phyloP scores from a whole-genome alignment of 2,888 invertebrate genomes.

The Fragum fragum region DNA sequence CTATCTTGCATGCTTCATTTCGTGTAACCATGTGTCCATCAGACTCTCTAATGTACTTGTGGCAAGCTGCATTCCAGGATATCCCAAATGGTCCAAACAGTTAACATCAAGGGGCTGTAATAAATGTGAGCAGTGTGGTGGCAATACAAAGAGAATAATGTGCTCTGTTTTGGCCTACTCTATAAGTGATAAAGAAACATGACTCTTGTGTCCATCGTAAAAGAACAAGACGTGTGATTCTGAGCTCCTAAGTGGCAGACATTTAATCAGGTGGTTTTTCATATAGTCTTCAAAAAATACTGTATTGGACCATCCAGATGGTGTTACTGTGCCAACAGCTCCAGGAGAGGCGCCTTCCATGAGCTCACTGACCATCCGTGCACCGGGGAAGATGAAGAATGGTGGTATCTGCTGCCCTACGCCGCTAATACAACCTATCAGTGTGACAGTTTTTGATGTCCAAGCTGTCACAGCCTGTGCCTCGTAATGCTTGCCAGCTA shows the following conservation, averaged over 20 bases:
- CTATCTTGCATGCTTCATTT: no score
- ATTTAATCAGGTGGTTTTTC: constrained; percentile 43
- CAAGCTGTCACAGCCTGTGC: constrained; percentile 40
- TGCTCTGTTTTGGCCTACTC: no score
- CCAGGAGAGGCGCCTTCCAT: no score
- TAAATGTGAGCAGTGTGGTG: no score
- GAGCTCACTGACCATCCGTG: no score
- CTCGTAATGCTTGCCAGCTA: no score
- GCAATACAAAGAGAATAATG: no score
- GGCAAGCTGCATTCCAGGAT: no score
- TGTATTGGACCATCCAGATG: constrained; percentile 48
- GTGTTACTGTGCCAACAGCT: constrained; percentile 20
- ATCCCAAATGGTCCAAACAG: constrained; percentile 21
- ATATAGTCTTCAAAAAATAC: constrained; percentile 39
- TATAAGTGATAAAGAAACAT: constrained; percentile 43
- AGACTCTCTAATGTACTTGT: no score
- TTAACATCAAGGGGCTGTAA: constrained; percentile 26
- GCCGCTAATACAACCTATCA: constrained; percentile 42
- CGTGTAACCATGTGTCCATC: constrained; percentile 14
- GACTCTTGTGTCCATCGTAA: constrained; percentile 52
- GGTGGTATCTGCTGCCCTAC: constrained; percentile 36
- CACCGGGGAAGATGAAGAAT: constrained; percentile 38
- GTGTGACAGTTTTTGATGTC: constrained; percentile 31
- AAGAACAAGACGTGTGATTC: no score
- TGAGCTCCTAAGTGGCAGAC: constrained; percentile 26